Conservation (phyloP, 2,888 invertebrate species). For the Ophion costatus region DNA sequence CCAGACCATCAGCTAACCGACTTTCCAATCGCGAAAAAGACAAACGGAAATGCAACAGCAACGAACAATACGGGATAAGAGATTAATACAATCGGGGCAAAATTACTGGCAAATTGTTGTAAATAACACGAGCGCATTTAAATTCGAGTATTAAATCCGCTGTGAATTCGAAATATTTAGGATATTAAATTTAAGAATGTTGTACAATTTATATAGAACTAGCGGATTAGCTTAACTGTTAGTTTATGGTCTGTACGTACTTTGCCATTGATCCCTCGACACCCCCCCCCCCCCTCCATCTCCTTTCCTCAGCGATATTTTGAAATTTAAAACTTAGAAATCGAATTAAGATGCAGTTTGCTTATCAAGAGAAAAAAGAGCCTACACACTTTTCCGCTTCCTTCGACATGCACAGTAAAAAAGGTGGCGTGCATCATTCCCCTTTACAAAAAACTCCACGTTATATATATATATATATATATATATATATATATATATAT, state of each 20-base stretch:
- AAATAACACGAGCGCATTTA: constrained; percentile 68
- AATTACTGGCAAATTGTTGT: constrained; percentile 47
- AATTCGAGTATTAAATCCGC: constrained; percentile 66
- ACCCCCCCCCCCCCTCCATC: background rate
- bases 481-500: no score
- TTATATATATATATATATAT: background rate
- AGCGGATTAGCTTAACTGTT: constrained; percentile 80
- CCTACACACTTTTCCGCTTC: background rate
- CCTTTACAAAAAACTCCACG: background rate
- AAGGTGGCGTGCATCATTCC: background rate
- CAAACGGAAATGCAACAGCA: constrained; percentile 43
- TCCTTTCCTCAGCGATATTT: background rate
- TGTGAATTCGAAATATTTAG: constrained; percentile 63
- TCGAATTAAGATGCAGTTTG: background rate
- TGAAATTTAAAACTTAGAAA: background rate
- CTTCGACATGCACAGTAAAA: background rate
- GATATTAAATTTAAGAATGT: constrained; percentile 69
- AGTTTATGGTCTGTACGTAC: constrained; percentile 82
- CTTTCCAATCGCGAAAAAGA: constrained; percentile 67
- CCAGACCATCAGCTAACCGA: constrained; percentile 82
- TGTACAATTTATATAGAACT: constrained; percentile 82
- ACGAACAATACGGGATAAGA: constrained; percentile 27
- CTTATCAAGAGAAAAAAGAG: background rate
- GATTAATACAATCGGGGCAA: background rate
- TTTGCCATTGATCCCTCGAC: constrained; percentile 40